A percentile compares a stretch with the other conserved stretches of the same genome.
Evolutionary conservation across 2,888 invertebrate genomes (phyloP).

Genomic region (Andrena chrysosceles): DNA sequence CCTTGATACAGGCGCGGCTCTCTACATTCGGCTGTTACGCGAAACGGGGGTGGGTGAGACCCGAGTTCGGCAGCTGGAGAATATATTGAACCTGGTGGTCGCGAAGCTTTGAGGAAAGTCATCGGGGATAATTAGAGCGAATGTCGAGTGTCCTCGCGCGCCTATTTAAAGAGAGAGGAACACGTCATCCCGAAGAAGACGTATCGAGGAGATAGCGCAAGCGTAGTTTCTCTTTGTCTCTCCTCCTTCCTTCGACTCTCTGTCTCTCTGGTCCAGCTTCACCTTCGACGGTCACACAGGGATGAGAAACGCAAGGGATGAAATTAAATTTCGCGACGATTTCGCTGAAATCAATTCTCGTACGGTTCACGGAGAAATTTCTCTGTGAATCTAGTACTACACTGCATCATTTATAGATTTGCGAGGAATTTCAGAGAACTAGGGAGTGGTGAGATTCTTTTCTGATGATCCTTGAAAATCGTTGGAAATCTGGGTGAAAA

Average conservation of each 20-base stretch:
- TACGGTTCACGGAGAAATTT: too few species aligned
- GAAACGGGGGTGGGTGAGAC: too few species aligned
- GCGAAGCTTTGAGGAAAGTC: background rate
- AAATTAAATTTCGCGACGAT: background rate
- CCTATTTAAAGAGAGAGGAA: constrained; percentile 67
- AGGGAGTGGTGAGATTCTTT: too few species aligned
- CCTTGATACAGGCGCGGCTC: background rate
- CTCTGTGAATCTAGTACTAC: too few species aligned
- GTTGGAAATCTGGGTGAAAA: too few species aligned
- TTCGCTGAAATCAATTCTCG: too few species aligned
- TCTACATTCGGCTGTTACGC: background rate
- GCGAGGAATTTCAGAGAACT: too few species aligned
- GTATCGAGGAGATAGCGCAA: constrained; percentile 74
- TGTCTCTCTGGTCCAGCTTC: constrained; percentile 47
- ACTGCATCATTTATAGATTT: too few species aligned
- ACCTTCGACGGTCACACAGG: constrained; percentile 25
- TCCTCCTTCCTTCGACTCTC: constrained; percentile 65
- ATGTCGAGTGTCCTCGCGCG: constrained; percentile 71
- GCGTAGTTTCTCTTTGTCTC: constrained; percentile 58
- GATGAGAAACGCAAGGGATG: constrained; percentile 19
- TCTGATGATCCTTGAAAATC: too few species aligned
- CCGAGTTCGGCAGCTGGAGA: too few species aligned
- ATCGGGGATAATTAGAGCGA: constrained; percentile 53
- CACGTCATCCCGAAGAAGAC: constrained; percentile 72
- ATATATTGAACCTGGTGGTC: background rate